These are phyloP conservation scores for Thecophora atra DNA, from an alignment of 2,888 invertebrate species.

Conservation along the genomic window DNA sequence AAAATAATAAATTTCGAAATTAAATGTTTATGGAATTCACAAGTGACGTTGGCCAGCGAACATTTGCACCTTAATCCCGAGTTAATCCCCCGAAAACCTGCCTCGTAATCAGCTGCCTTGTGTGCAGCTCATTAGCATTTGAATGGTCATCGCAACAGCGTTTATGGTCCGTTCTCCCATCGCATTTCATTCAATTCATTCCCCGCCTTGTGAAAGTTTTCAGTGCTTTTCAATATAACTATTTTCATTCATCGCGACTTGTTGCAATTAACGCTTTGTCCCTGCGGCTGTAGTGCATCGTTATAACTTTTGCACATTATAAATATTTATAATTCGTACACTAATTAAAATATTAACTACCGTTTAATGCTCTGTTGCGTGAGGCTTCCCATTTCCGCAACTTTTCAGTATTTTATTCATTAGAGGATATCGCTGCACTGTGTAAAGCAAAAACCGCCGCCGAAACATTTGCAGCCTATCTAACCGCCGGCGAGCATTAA, in stretches of 20 bases:
- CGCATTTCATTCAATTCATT: neutral
- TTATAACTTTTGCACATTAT: constrained; percentile 18
- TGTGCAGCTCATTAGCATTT: constrained; percentile 54
- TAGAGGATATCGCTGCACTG: neutral
- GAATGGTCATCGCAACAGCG: constrained; percentile 36
- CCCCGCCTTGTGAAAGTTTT: neutral
- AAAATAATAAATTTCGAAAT: constrained; percentile 31
- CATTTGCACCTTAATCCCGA: constrained; percentile 46
- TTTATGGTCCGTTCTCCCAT: constrained; percentile 8
- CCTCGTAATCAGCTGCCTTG: constrained; percentile 54
- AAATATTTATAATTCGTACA: constrained; percentile 26
- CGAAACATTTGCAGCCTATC: too few relatives aligned
- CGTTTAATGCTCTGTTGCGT: neutral
- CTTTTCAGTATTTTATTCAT: neutral
- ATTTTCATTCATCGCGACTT: neutral
- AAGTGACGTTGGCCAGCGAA: neutral
- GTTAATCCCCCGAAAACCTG: constrained; percentile 29
- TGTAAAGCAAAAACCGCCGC: too few relatives aligned
- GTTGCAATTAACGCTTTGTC: constrained; percentile 6
- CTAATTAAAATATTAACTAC: constrained; percentile 26
- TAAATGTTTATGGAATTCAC: constrained; percentile 17
- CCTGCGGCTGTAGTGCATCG: neutral
- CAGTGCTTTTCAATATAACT: neutral
- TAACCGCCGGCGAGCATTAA: too few relatives aligned
- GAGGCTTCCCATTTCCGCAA: neutral